Evolutionary conservation across 1,140 invertebrate species (phyloP), one percentile per base, ranked within the genome.

Genomic region (Calosoma granatense): DNA sequence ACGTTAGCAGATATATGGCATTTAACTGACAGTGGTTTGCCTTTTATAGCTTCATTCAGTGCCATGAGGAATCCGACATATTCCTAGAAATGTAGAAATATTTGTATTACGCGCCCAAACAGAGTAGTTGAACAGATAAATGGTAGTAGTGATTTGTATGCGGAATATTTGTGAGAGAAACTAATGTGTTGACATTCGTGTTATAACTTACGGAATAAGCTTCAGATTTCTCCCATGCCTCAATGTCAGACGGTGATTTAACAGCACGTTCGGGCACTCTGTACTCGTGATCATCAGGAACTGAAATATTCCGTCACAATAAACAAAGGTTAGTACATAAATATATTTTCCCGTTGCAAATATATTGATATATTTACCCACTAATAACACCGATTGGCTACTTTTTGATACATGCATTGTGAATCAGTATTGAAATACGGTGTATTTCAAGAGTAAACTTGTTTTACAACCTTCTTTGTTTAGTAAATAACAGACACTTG

Each of bases 61-160:
- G 86, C 84, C 56, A 85, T 79, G 64, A 97, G 83, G 70, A 94
- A 96, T 2, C 90, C 90, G 47, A 92, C 74, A 58, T 93, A 86
- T 74, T 96, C 90, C 78, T 88, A 69, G 39, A 76, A 78, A 57
- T 30, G 47, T 30, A 53, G 26, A 55, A 59, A n/a, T n/a, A 54
- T 54, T 20, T 17, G 59, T 54, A 17, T 22, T 3, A 3, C 17
- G 17, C 41, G 9, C 51, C 17, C 12, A n/a, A n/a, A n/a, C n/a
- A n/a, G n/a, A n/a, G 53, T 54, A 57, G 15, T 20, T n/a, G 26
- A n/a, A 58, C 60, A 36, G 15, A 64, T 54, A 57, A 62, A 64
- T 20, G 55, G 56, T 36, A 62, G 23, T 51, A 58, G 47, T 61
- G 59, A 52, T 22, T 17, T 54, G 30, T 47, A 30, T 20, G 52